These are phyloP conservation scores for Nyctibius bracteatus DNA, from an alignment of 2,113 vertebrate genomes.

Conservation along the genomic window DNA sequence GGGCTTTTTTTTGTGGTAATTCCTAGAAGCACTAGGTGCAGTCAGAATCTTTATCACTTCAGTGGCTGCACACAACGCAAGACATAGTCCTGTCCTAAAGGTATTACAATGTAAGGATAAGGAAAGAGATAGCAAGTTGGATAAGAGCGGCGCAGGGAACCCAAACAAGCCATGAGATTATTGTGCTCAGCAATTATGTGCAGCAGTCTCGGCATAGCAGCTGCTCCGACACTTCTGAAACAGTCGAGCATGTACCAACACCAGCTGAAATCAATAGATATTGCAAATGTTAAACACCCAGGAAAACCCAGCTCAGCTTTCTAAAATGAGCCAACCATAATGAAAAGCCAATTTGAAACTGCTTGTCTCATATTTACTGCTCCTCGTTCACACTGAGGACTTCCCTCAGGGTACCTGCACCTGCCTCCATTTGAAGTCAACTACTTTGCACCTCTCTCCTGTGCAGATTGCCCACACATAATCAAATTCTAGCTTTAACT, in stretches of 20 bases:
- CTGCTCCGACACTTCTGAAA: not conserved
- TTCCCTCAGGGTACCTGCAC: not conserved
- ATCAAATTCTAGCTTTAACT: not conserved
- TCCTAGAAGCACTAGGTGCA: not conserved
- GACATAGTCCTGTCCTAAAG: not conserved
- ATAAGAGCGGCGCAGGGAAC: not conserved
- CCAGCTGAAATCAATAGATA: slow-evolving; percentile 22
- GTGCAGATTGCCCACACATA: rapidly evolving
- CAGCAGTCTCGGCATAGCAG: not conserved
- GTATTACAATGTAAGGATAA: not conserved
- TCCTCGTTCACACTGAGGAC: rapidly evolving
- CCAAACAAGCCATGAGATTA: not conserved
- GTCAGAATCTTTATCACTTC: not conserved
- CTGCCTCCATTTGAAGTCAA: not conserved
- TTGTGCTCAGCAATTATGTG: not conserved
- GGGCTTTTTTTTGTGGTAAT: not conserved
- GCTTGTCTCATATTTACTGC: not conserved
- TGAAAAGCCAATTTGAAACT: not conserved
- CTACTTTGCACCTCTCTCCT: not conserved
- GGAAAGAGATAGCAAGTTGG: not conserved
- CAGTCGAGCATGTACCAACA: not conserved
- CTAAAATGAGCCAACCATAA: not conserved
- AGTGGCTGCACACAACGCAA: not conserved
- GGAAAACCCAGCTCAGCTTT: slow-evolving; percentile 22
- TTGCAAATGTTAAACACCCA: not conserved